A percentile compares a stretch with the other conserved stretches of the same genome.
Evolutionary conservation across 2,888 invertebrate species (phyloP).

Genomic region (Synergus japonicus): DNA sequence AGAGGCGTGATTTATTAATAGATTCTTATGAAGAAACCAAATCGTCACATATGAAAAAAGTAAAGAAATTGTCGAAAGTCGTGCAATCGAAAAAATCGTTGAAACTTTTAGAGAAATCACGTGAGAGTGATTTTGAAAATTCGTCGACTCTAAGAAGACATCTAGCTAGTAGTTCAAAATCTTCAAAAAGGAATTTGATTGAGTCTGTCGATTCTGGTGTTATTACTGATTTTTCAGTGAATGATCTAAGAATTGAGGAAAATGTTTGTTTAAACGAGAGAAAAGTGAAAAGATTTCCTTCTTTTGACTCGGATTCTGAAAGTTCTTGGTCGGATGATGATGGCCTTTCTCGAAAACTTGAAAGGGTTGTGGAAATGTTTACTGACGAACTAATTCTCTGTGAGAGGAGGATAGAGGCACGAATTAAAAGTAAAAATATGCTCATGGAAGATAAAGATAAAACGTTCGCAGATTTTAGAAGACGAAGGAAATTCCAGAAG

Average conservation of each 20-base stretch:
- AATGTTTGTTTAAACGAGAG: not conserved
- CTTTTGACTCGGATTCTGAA: slow-evolving; percentile 42
- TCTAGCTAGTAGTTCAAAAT: not conserved
- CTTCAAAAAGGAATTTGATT: slow-evolving; percentile 9
- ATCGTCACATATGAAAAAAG: not conserved
- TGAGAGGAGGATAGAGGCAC: slow-evolving; percentile 53
- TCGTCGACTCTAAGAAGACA: too few relatives aligned
- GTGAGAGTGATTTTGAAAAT: too few relatives aligned
- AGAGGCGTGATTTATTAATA: not conserved
- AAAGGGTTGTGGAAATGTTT: slow-evolving; percentile 60
- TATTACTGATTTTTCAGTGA: slow-evolving; percentile 53
- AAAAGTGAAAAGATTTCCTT: slow-evolving; percentile 3
- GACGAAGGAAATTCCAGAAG: slow-evolving; percentile 17
- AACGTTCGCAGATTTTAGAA: not conserved
- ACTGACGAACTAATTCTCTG: slow-evolving; percentile 55
- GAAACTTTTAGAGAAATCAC: not conserved
- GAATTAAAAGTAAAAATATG: slow-evolving; percentile 59
- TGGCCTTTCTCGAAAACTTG: slow-evolving; percentile 60
- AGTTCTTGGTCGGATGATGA: slow-evolving; percentile 57
- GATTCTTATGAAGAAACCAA: not conserved
- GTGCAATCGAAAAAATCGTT: not conserved
- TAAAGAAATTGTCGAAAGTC: not conserved
- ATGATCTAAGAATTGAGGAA: not conserved
- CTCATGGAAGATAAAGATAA: slow-evolving; percentile 56
- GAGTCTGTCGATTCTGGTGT: slow-evolving; percentile 63